Percentiles rank a stretch among this genome's conserved stretches.
Conservation (phyloP, 1,140 invertebrate genomes). For the Diorhabda sublineata region DNA sequence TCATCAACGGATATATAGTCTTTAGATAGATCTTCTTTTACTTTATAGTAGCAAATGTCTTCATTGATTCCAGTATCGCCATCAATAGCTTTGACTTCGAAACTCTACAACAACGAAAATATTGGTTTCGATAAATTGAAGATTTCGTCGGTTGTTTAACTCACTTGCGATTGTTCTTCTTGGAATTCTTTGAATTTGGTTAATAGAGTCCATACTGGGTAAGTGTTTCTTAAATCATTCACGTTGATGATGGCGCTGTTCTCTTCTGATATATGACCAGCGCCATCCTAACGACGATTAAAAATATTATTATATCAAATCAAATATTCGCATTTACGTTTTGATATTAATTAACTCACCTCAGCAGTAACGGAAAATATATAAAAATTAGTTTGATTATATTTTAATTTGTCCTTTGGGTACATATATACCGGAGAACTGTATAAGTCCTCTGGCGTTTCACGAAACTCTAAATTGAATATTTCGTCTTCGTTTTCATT, state of each 20-base stretch:
- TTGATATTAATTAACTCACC: too few relatives aligned
- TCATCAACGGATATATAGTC: conserved; percentile 35
- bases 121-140: neutral
- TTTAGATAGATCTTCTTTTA: conserved; percentile 13
- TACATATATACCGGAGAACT: too few relatives aligned
- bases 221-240: conserved; percentile 50
- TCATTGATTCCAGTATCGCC: conserved; percentile 53
- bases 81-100: conserved; percentile 52
- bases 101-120: conserved; percentile 32
- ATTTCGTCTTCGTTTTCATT: too few relatives aligned
- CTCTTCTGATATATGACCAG: conserved; percentile 22
- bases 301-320: neutral
- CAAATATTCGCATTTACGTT: too few relatives aligned
- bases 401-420: too few relatives aligned
- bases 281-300: conserved; percentile 16
- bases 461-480: too few relatives aligned
- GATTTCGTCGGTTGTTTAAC: neutral
- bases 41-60: conserved; percentile 49
- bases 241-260: conserved; percentile 50
- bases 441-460: too few relatives aligned
- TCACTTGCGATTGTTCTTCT: conserved; percentile 10
- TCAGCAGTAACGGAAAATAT: too few relatives aligned
- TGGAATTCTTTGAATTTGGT: conserved; percentile 11
- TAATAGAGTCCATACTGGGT: conserved; percentile 49
- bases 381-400: too few relatives aligned